Conservation (phyloP, 2,888 invertebrate species). For the Colostygia pectinataria region DNA sequence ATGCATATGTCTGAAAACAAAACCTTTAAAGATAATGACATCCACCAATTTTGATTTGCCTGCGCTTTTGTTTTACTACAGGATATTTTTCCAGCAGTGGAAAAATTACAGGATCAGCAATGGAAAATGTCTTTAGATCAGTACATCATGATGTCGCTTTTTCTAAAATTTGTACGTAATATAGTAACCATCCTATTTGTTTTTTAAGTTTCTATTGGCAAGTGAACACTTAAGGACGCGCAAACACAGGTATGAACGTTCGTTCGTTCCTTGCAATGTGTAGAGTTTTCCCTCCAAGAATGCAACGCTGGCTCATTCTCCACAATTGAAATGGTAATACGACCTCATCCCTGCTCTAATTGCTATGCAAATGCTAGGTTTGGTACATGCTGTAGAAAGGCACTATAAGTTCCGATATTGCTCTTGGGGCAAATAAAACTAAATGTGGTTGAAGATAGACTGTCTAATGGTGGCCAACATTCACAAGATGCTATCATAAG, state of each 20-base stretch:
- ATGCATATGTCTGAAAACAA: too few relatives aligned
- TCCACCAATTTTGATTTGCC: too few relatives aligned
- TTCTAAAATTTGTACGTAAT: too few relatives aligned
- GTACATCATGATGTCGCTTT: not conserved
- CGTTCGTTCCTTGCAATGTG: not conserved
- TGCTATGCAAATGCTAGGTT: constrained; percentile 65
- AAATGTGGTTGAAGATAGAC: not conserved
- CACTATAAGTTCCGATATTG: constrained; percentile 20
- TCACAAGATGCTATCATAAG: too few relatives aligned
- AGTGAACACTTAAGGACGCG: not conserved
- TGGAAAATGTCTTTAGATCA: not conserved
- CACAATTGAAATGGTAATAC: constrained; percentile 76
- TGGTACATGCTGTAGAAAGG: constrained; percentile 31
- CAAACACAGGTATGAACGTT: not conserved
- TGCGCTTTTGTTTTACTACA: too few relatives aligned
- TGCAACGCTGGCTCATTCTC: constrained; percentile 53
- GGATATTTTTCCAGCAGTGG: too few relatives aligned
- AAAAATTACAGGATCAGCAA: not conserved
- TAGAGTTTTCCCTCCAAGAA: constrained; percentile 16
- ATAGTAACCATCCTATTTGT: too few relatives aligned
- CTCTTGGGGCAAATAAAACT: constrained; percentile 8
- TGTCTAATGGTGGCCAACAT: too few relatives aligned
- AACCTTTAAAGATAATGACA: too few relatives aligned
- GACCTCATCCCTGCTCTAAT: constrained; percentile 59
- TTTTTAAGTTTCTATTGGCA: too few relatives aligned